These are phyloP conservation scores for Callyntrura guangdongensis DNA, from an alignment of 2,888 invertebrate genomes.

Conservation along the genomic window DNA sequence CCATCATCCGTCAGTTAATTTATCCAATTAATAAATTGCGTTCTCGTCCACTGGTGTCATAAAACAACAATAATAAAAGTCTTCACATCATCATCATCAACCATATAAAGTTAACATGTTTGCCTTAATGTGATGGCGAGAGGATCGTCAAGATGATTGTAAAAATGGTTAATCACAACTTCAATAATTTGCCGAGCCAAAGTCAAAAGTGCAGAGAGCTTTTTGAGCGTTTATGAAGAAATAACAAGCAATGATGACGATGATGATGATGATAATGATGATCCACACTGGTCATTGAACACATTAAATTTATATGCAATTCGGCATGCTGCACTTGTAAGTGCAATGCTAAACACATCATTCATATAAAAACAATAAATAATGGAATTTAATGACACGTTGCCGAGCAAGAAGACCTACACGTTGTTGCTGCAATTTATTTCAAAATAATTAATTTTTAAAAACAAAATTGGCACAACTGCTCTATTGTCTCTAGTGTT, in stretches of 20 bases:
- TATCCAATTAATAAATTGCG: conserved; percentile 74
- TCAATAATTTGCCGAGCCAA: conserved; percentile 28
- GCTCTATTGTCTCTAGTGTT: no score
- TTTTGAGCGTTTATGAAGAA: conserved; percentile 21
- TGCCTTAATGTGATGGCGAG: neutral
- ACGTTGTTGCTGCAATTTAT: conserved; percentile 68
- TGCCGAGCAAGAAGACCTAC: conserved; percentile 38
- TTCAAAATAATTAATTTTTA: conserved; percentile 71
- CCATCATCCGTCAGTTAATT: conserved; percentile 52
- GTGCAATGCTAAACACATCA: neutral
- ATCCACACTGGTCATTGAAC: conserved; percentile 66
- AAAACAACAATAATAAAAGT: conserved; percentile 60
- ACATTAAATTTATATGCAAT: conserved; percentile 46
- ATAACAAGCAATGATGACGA: no score
- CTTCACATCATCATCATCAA: neutral
- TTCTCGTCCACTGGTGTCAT: conserved; percentile 56
- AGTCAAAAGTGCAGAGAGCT: neutral
- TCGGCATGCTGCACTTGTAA: no score
- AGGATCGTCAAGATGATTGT: conserved; percentile 30
- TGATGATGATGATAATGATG: no score
- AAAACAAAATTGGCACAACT: no score
- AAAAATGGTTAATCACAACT: conserved; percentile 39
- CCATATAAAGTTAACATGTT: neutral
- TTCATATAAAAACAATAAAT: conserved; percentile 20
- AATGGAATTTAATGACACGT: conserved; percentile 33